Base-by-base conservation (phyloP, 2,797 vertebrate species). In the Rallus crepitans region DNA sequence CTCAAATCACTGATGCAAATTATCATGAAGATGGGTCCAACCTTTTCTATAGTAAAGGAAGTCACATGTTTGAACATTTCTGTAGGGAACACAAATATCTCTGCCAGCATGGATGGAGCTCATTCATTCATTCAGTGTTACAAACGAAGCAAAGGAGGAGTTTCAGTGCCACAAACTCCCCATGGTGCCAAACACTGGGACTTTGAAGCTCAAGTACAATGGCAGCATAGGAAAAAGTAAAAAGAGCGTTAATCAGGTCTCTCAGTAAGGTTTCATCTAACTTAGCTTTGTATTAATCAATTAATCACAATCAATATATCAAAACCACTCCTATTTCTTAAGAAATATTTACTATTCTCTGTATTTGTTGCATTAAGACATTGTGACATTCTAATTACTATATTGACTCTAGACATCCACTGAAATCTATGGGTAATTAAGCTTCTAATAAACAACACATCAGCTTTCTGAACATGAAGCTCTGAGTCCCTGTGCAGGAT, bases 171-270 rank as follows among this genome's bases (percentile, higher is more conserved):
- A 42, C 35, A 47, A 68, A 35, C 4, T 55, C 37, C 9, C 14
- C 28, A 11, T 0, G 1, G 33, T 53, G 47, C 47, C 47, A 56
- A 66, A 31, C 2, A 17, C 31, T 4, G 0, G 15, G 57, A 16
- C 14, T 23, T 4, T 33, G 15, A 72, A 72, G 75, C 35, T 82
- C 70, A 50, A 71, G 30, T 11, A 45, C 13, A 71, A 28, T 1
- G 3, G 10, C 42, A 69, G 47, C 10, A 31, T 2, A 79, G 57
- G 3, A 61, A 39, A 53, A 76, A n/a, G 6, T 15, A 30, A 18
- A 60, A 50, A 18, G 8, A 75, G 20, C 33, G 17, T 66, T 28
- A 52, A 75, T 20, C 47, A 75, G 31, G 42, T 48, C 35, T 73
- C 37, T 30, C 61, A 66, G 7, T 2, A 60, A 37, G 28, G 17